phyloP scores from a whole-genome alignment of 2,888 invertebrate species.

The Neoitamus cyanurus region DNA sequence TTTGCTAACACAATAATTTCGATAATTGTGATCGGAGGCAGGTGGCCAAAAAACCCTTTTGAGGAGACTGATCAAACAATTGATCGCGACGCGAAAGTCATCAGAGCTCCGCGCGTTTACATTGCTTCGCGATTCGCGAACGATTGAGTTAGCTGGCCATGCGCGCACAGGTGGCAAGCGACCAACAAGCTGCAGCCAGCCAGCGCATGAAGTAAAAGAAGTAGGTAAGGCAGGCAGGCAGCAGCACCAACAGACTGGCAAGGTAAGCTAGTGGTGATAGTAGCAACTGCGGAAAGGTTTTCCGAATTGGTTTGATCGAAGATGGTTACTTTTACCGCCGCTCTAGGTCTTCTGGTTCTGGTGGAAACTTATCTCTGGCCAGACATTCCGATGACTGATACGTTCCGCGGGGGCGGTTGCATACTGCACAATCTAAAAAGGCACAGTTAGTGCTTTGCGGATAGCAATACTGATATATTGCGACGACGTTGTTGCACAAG shows the following conservation, averaged over 20 bases:
- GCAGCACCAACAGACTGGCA: neutral
- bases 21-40: neutral
- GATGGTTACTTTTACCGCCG: neutral
- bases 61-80: neutral
- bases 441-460: too few relatives aligned
- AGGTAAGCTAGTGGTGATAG: neutral
- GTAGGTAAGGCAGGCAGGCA: neutral
- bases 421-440: neutral
- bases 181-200: neutral
- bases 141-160: constrained; percentile 49
- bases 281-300: neutral
- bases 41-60: neutral
- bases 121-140: constrained; percentile 48
- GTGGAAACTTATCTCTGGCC: neutral
- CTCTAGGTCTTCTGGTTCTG: neutral
- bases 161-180: constrained; percentile 46
- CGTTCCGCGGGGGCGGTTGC: neutral
- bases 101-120: constrained; percentile 38
- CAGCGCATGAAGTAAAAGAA: neutral
- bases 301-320: neutral
- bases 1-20: neutral
- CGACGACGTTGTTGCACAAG: too few relatives aligned
- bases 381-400: neutral
- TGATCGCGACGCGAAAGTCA: neutral
- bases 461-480: too few relatives aligned